phyloP scores from a whole-genome alignment of 2,113 vertebrate species.

The Pterophyllum scalare region DNA sequence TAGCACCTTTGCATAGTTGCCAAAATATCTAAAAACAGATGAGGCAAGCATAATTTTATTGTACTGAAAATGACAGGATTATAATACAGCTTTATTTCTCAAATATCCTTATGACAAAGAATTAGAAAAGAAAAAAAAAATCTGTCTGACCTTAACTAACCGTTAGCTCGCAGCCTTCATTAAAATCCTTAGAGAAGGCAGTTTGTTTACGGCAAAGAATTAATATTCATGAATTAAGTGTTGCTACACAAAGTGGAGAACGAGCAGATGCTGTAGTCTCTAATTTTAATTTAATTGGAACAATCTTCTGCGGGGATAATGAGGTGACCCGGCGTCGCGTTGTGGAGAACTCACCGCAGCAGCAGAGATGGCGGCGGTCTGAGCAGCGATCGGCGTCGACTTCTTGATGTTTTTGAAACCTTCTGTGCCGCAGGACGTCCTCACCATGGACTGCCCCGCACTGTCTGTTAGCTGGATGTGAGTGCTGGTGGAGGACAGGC shows the following conservation, averaged over 20 bases:
- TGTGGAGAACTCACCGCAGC: slow-evolving; percentile 82
- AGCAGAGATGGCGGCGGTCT: slow-evolving; percentile 89
- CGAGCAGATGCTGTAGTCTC: slow-evolving; percentile 5
- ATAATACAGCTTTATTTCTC: background rate
- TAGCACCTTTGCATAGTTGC: background rate
- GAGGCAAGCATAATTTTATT: background rate
- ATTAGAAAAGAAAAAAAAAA: background rate
- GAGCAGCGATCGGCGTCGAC: slow-evolving; percentile 89
- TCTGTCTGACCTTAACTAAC: slow-evolving; percentile 10
- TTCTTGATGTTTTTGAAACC: slow-evolving; percentile 94
- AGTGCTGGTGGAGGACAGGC: slow-evolving; percentile 80
- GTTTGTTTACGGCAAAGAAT: slow-evolving; percentile 15
- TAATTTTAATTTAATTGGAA: background rate
- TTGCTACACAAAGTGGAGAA: background rate
- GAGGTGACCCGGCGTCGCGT: background rate
- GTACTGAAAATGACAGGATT: background rate
- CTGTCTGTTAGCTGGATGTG: slow-evolving; percentile 89
- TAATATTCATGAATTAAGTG: slow-evolving; percentile 7
- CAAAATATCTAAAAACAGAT: background rate
- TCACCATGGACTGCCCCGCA: slow-evolving; percentile 76
- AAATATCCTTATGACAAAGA: background rate
- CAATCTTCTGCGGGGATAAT: background rate
- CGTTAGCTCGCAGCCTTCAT: background rate
- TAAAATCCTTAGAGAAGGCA: slow-evolving; percentile 4
- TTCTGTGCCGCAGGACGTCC: slow-evolving; percentile 90